These are phyloP conservation scores for Loxodonta africana DNA, from an alignment of 2,113 vertebrate genomes.

Conservation along the genomic window DNA sequence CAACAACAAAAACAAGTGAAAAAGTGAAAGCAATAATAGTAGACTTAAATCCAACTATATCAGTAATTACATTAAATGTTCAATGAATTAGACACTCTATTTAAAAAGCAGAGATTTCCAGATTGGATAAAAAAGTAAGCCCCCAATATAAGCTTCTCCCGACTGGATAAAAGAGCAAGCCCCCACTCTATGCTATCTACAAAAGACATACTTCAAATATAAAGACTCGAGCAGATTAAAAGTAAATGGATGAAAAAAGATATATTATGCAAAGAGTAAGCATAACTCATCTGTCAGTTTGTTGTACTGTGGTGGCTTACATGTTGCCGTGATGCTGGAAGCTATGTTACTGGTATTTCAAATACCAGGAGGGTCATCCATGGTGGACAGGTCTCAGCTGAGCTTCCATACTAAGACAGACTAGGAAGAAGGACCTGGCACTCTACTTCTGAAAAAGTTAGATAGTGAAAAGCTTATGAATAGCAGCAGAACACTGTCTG, in stretches of 20 bases:
- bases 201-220: neutral
- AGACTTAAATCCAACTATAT: neutral
- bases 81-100: neutral
- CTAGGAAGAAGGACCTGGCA: neutral
- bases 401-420: neutral
- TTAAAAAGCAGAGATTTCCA: constrained; percentile 21
- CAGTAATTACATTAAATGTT: neutral
- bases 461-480: neutral
- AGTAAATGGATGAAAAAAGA: neutral
- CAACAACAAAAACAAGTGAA: neutral
- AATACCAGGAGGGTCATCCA: neutral
- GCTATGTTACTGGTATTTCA: neutral
- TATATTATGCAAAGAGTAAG: no score
- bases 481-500: no score
- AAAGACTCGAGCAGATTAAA: neutral
- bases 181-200: neutral
- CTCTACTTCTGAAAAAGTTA: neutral
- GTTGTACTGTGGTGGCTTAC: neutral
- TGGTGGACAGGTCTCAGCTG: neutral
- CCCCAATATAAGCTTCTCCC: neutral
- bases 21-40: constrained; percentile 27
- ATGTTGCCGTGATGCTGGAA: neutral
- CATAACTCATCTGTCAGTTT: no score
- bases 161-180: neutral
- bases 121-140: neutral